A percentile compares a stretch with the other conserved stretches of the same genome.
phyloP scores from a whole-genome alignment of 2,888 invertebrate species.

The Lithosia quadra region DNA sequence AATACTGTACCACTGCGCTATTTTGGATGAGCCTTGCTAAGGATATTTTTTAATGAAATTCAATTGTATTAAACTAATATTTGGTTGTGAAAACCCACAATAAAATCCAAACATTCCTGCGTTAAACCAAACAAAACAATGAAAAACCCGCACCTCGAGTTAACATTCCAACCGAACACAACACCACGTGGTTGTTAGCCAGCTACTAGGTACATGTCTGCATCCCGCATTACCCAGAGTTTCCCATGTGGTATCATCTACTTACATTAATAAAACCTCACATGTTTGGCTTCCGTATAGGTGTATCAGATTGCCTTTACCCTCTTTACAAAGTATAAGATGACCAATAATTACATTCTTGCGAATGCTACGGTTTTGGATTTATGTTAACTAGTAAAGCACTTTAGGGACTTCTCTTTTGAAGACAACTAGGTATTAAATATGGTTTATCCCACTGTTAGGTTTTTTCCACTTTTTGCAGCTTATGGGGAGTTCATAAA shows the following conservation, averaged over 20 bases:
- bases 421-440: too few relatives aligned
- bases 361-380: slow-evolving; percentile 6
- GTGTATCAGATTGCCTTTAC: slow-evolving; percentile 22
- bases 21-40: too few relatives aligned
- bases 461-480: not conserved
- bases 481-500: not conserved
- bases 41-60: not conserved
- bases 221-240: not conserved
- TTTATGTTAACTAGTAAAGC: not conserved
- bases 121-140: slow-evolving; percentile 1
- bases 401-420: not conserved
- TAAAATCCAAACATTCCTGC: not conserved
- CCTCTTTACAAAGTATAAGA: slow-evolving; percentile 12
- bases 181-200: slow-evolving; percentile 1
- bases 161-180: not conserved
- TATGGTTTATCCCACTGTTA: not conserved
- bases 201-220: not conserved
- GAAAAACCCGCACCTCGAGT: not conserved
- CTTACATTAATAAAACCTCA: slow-evolving; percentile 23
- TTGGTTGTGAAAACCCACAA: slow-evolving; percentile 6
- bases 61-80: slow-evolving; percentile 1
- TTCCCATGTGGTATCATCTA: slow-evolving; percentile 12
- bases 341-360: slow-evolving; percentile 6
- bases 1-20: too few relatives aligned
- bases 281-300: slow-evolving; percentile 21